These are phyloP conservation scores for Pteropus alecto DNA, from an alignment of 2,113 vertebrate species.

Conservation along the genomic window DNA sequence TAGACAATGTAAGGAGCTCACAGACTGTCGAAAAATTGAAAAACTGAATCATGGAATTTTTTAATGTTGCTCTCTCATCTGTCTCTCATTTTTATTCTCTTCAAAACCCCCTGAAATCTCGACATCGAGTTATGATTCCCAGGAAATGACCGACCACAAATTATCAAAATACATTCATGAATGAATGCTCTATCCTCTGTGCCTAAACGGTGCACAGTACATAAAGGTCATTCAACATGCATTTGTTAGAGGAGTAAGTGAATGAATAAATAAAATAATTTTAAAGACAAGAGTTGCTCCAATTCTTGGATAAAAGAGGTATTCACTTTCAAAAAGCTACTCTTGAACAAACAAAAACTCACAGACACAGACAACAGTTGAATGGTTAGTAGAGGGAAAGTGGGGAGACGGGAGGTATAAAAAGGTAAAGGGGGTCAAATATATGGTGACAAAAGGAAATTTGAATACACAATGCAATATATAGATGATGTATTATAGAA, in stretches of 20 bases:
- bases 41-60: not conserved
- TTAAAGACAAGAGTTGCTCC: not conserved
- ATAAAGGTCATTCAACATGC: not conserved
- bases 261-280: not conserved
- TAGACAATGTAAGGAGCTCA: not conserved
- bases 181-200: not conserved
- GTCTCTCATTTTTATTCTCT: not conserved
- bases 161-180: not conserved
- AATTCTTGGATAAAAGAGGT: not conserved
- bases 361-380: too few relatives aligned
- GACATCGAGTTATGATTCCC: not conserved
- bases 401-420: too few relatives aligned
- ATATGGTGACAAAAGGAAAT: too few relatives aligned
- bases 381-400: too few relatives aligned
- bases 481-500: too few relatives aligned
- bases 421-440: too few relatives aligned
- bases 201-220: not conserved
- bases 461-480: too few relatives aligned
- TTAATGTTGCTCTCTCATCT: not conserved
- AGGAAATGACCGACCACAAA: not conserved
- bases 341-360: not conserved
- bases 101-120: not conserved
- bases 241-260: not conserved
- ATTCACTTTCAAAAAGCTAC: not conserved
- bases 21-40: not conserved